Conservation (phyloP, 2,888 invertebrate genomes). For the Patella ulyssiponensis region DNA sequence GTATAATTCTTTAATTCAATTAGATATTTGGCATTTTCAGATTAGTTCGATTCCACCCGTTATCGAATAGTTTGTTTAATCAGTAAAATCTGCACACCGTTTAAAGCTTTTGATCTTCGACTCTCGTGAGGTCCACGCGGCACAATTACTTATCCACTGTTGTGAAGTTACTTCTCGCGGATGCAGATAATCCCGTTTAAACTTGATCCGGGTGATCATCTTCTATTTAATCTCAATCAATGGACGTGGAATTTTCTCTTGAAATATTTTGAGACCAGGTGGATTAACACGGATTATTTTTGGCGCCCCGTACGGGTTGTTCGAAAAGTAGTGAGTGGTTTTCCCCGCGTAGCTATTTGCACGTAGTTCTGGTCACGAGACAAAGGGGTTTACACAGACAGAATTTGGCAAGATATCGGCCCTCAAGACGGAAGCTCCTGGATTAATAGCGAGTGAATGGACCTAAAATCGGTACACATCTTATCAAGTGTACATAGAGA, state of each 20-base stretch:
- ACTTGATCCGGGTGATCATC: constrained; percentile 5
- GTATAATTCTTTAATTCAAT: too few relatives aligned
- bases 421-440: constrained; percentile 14
- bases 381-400: constrained; percentile 16
- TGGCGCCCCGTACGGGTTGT: not conserved
- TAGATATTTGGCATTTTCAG: too few relatives aligned
- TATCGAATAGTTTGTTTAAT: too few relatives aligned
- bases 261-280: not conserved
- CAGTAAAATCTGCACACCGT: too few relatives aligned
- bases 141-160: not conserved
- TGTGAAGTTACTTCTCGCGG: not conserved
- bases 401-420: constrained; percentile 18
- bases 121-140: constrained; percentile 6
- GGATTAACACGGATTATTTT: constrained; percentile 3
- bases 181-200: constrained; percentile 3
- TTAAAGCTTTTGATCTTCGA: not conserved
- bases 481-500: constrained; percentile 6
- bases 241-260: not conserved
- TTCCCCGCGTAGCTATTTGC: not conserved
- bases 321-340: not conserved
- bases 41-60: too few relatives aligned
- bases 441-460: constrained; percentile 16
- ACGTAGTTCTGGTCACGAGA: constrained; percentile 19
- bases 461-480: not conserved
- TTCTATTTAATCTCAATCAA: not conserved